Evolutionary conservation across 2,797 vertebrate species (phyloP), one percentile per base, ranked within the genome.

Genomic region (Anguilla marmorata): DNA sequence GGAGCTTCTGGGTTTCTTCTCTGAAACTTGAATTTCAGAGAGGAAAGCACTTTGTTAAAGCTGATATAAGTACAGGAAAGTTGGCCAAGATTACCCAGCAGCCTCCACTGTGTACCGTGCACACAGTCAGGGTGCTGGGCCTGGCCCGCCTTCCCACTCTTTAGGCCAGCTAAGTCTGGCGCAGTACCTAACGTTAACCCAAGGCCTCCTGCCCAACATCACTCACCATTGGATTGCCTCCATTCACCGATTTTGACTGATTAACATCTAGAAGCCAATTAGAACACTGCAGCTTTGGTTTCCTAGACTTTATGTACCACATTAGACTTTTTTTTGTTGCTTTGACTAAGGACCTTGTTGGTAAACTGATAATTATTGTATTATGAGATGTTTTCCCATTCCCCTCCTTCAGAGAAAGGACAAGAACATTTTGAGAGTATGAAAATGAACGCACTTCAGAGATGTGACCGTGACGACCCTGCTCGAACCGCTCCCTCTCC

Each of bases 201-300:
- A 72, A 72, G 27, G 27, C 19, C 69, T 11, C 5, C 50, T 9
- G 9, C 50, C 50, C 50, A 50, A 50, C 50, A 50, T 7, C 45
- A 8, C 76, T 48, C 37, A 3, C 11, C 19, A n/a, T 24, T 19
- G 41, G 19, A 80, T 41, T 24, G 1, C n/a, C 66, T n/a, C 66
- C n/a, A 72, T 72, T 76, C 74, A 76, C 74, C 7, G 12, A 76
- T 41, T 76, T 76, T 33, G 74, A 72, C n/a, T 72, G 66, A 72
- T 5, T 56, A 7, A 72, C 8, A 3, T 41, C 33, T 76, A 12
- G 8, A 41, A 37, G 30, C 33, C 74, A 76, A 76, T 2, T 14
- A 5, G 21, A 66, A 19, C 37, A 14, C 7, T 12, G 4, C 3
- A 19, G 24, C 12, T 41, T 41, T 41, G 74, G 3, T 41, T 79